Conservation (phyloP, 2,797 vertebrate genomes). For the Tapirus indicus region DNA sequence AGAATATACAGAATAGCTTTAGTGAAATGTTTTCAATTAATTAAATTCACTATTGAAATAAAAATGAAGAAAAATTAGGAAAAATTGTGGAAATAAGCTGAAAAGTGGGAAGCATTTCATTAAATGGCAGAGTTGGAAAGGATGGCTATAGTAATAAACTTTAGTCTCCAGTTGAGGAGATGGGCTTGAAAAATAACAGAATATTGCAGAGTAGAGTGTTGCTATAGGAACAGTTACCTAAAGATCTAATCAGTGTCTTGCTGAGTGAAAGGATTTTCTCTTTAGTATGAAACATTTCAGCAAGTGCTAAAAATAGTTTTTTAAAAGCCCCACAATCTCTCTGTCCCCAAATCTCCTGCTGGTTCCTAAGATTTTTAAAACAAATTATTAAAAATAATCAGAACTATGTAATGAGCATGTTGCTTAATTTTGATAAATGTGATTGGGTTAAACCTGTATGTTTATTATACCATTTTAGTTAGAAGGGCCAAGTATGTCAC, state of each 20-base stretch:
- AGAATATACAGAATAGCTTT: neutral
- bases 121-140: slow-evolving; percentile 38
- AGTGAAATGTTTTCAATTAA: slow-evolving; percentile 42
- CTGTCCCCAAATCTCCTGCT: slow-evolving; percentile 13
- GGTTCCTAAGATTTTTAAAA: slow-evolving; percentile 31
- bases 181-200: slow-evolving; percentile 63
- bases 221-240: slow-evolving; percentile 74
- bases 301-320: slow-evolving; percentile 66
- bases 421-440: neutral
- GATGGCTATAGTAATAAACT: slow-evolving; percentile 34
- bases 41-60: slow-evolving; percentile 35
- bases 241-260: slow-evolving; percentile 73
- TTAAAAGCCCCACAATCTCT: neutral
- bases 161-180: slow-evolving; percentile 3
- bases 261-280: slow-evolving; percentile 73
- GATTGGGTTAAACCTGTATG: neutral
- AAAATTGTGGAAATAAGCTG: slow-evolving; percentile 8
- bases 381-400: slow-evolving; percentile 30
- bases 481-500: neutral
- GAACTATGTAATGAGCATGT: neutral
- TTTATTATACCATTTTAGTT: slow-evolving; percentile 9
- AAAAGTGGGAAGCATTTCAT: slow-evolving; percentile 8
- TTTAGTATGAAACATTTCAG: slow-evolving; percentile 64
- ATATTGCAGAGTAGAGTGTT: slow-evolving; percentile 65
- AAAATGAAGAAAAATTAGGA: neutral